A percentile compares a stretch with the other conserved stretches of the same genome.
phyloP scores from a whole-genome alignment of 2,797 vertebrate species.

The Gymnothorax reevesii region DNA sequence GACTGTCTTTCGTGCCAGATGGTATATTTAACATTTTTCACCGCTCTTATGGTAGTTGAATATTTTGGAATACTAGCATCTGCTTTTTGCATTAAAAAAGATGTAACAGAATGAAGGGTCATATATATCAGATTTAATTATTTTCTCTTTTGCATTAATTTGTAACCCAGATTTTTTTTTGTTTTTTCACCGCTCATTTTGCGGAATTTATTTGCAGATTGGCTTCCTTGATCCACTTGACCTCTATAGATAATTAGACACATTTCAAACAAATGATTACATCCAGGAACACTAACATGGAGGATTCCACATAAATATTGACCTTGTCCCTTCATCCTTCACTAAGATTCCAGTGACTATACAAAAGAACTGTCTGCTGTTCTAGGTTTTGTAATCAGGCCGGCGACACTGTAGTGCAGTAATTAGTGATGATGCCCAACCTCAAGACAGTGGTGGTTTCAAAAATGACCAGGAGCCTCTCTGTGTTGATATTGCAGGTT shows the following conservation, averaged over 20 bases:
- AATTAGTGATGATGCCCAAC: too few species aligned
- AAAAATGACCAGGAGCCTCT: too few species aligned
- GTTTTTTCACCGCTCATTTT: neutral
- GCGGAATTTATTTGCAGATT: neutral
- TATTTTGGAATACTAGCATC: neutral
- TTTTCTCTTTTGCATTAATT: neutral
- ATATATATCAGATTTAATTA: neutral
- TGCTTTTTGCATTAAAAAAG: neutral
- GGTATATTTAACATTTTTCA: neutral
- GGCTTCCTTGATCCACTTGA: neutral
- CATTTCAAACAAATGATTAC: too few species aligned
- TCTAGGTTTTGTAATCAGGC: too few species aligned
- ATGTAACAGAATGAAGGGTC: neutral
- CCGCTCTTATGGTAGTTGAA: neutral
- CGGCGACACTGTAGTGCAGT: too few species aligned
- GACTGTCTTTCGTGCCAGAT: neutral
- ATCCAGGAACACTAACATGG: too few species aligned
- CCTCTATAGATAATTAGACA: neutral
- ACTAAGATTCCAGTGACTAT: too few species aligned
- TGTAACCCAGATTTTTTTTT: neutral
- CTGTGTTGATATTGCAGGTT: too few species aligned
- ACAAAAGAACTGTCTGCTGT: too few species aligned
- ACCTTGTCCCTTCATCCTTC: neutral
- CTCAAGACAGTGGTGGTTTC: too few species aligned
- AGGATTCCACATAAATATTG: neutral